Evolutionary conservation across 2,888 invertebrate genomes (phyloP).

Genomic region (Drosophila diplacantha): DNA sequence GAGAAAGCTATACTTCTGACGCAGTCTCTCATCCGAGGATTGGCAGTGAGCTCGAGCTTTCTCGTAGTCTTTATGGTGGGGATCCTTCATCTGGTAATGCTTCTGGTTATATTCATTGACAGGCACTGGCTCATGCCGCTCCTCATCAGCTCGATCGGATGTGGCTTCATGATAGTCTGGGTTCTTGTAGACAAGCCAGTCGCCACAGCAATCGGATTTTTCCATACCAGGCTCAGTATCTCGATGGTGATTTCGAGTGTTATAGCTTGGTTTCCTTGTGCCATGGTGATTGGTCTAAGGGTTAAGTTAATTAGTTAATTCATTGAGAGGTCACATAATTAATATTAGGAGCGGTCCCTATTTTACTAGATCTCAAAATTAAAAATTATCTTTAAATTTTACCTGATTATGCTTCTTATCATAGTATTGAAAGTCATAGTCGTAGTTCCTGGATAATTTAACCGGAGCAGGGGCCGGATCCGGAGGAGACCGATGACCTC

Average conservation of each 20-base stretch:
- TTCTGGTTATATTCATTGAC: neutral
- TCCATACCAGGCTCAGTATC: neutral
- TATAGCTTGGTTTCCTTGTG: neutral
- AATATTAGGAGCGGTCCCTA: too few species aligned
- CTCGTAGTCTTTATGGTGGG: neutral
- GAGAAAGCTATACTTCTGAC: slow-evolving; percentile 13
- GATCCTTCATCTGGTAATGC: neutral
- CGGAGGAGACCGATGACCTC: neutral
- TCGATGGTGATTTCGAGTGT: neutral
- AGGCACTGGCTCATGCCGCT: too few species aligned
- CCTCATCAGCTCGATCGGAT: slow-evolving; percentile 1
- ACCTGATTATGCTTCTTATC: neutral
- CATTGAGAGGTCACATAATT: too few species aligned
- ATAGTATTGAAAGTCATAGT: neutral
- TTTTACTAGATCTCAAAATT: too few species aligned
- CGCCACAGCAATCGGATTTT: neutral
- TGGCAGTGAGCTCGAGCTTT: slow-evolving; percentile 1
- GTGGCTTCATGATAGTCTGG: neutral
- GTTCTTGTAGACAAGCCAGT: slow-evolving; percentile 6
- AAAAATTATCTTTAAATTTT: too few species aligned
- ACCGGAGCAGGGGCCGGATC: neutral
- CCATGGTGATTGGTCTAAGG: neutral
- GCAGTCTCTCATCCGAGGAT: neutral
- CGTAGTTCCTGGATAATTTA: neutral
- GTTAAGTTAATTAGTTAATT: too few species aligned